These are phyloP conservation scores for Drosophila conformis DNA, from an alignment of 2,888 invertebrate species.

Conservation along the genomic window DNA sequence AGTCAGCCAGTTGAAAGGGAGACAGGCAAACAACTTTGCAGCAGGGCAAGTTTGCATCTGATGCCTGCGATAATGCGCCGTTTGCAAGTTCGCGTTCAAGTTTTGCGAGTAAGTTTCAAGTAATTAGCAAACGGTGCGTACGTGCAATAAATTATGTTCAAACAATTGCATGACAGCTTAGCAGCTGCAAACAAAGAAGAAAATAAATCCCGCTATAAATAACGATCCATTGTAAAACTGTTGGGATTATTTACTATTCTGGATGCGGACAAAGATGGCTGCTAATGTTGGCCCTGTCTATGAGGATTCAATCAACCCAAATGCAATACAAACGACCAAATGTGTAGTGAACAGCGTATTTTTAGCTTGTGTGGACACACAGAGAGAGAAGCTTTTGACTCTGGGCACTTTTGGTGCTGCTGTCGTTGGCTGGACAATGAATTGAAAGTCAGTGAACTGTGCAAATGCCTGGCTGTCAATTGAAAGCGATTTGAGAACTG, in stretches of 20 bases:
- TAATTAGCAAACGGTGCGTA: conserved; percentile 68
- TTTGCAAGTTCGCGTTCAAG: conserved; percentile 12
- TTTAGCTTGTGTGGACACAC: not conserved
- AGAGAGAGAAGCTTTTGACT: not conserved
- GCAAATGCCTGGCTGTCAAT: conserved; percentile 29
- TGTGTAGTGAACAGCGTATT: conserved; percentile 12
- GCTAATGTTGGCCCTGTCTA: not conserved
- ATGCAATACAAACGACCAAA: conserved; percentile 1
- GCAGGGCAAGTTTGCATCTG: conserved; percentile 8
- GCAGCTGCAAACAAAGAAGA: not conserved
- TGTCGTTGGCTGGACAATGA: conserved; percentile 35
- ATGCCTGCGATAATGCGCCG: conserved; percentile 29
- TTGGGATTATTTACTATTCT: no score
- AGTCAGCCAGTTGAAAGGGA: conserved; percentile 15
- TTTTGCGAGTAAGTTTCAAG: conserved; percentile 42
- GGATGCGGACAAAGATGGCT: conserved; percentile 1
- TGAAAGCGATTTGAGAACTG: conserved; percentile 41
- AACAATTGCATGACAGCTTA: conserved; percentile 15
- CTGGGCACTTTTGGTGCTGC: not conserved
- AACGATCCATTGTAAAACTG: not conserved
- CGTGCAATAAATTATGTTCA: conserved; percentile 39
- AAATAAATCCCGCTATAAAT: not conserved
- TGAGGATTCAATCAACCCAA: conserved; percentile 30
- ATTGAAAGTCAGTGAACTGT: conserved; percentile 63
- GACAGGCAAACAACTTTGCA: conserved; percentile 37